Evolutionary conservation across 2,888 invertebrate genomes (phyloP).

Genomic region (Clepsis dumicolana): DNA sequence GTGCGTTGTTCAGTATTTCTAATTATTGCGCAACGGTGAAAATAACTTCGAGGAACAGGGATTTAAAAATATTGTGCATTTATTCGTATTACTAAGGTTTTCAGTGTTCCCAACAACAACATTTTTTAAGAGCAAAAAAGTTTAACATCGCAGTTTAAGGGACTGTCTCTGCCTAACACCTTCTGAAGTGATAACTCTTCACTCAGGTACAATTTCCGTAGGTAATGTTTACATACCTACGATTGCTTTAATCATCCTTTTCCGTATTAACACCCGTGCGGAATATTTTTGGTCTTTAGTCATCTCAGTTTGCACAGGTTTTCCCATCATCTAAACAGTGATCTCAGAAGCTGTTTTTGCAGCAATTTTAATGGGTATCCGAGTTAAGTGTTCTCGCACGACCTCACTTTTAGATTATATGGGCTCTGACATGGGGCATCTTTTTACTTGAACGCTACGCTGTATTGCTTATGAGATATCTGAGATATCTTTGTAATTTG

Average conservation of each 20-base stretch:
- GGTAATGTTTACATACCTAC: neutral
- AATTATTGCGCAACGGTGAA: neutral
- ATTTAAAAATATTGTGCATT: neutral
- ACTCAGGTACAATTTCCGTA: neutral
- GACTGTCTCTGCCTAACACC: slow-evolving; percentile 8
- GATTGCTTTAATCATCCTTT: slow-evolving; percentile 9
- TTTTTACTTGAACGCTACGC: slow-evolving; percentile 3
- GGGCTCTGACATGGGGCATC: slow-evolving; percentile 15
- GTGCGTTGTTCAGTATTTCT: slow-evolving; percentile 12
- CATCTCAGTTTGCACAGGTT: slow-evolving; percentile 50
- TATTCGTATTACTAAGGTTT: no score
- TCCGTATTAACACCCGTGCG: slow-evolving; percentile 30
- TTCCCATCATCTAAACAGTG: slow-evolving; percentile 56
- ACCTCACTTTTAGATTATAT: slow-evolving; percentile 30
- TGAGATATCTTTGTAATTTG: neutral
- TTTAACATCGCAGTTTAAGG: slow-evolving; percentile 4
- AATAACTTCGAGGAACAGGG: neutral
- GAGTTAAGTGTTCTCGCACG: slow-evolving; percentile 39
- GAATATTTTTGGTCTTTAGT: slow-evolving; percentile 36
- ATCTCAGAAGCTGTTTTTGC: slow-evolving; percentile 52
- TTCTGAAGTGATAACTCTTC: neutral
- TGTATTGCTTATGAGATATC: neutral
- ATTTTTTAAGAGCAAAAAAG: neutral
- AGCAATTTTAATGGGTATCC: slow-evolving; percentile 39
- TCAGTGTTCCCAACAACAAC: no score